Conservation (phyloP, 2,797 vertebrate species). For the Sebastes variabilis region DNA sequence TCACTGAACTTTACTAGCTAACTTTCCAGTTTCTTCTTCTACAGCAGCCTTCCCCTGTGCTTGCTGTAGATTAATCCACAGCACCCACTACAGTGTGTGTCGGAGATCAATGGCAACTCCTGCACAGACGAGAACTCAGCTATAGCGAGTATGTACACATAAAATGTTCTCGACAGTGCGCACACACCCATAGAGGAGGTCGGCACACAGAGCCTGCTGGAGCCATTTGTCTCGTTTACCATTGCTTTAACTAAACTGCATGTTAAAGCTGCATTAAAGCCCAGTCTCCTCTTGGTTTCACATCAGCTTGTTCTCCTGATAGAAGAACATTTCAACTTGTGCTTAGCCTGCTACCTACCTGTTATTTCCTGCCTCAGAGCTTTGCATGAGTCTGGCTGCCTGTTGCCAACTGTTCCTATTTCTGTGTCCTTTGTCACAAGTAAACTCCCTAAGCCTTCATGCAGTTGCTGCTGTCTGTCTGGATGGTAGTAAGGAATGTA, state of each 20-base stretch:
- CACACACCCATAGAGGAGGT: background rate
- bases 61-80: background rate
- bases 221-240: background rate
- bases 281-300: background rate
- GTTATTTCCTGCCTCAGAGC: background rate
- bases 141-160: background rate
- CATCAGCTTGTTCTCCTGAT: background rate
- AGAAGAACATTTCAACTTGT: background rate
- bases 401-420: background rate
- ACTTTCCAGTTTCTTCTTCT: background rate
- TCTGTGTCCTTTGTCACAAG: background rate
- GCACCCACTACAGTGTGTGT: background rate
- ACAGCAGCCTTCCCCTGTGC: background rate
- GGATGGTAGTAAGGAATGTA: background rate
- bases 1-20: background rate
- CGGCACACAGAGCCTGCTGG: background rate
- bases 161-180: background rate
- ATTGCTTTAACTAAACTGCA: background rate
- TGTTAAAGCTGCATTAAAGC: background rate
- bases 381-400: background rate
- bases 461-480: constrained; percentile 2
- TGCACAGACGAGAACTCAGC: too few relatives aligned
- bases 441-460: background rate
- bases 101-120: background rate
- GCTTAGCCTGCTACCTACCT: background rate